Conservation (phyloP, 1,140 invertebrate species). For the Ctenoplectra terminalis region DNA sequence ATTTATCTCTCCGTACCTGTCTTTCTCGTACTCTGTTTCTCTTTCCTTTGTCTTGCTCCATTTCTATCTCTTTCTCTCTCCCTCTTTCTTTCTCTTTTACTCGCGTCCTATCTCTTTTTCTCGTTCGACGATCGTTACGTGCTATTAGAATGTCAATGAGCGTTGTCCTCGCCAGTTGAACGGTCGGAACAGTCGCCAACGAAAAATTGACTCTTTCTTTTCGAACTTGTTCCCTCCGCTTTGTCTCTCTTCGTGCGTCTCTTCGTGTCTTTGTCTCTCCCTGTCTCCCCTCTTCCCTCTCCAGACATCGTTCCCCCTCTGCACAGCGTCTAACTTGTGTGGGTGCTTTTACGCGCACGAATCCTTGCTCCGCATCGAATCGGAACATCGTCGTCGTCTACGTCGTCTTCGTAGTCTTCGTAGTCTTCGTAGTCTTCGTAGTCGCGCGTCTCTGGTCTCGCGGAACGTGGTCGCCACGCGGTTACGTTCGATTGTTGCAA, state of each 20-base stretch:
- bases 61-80: constrained; percentile 3
- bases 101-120: background rate
- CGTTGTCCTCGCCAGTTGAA: constrained; percentile 37
- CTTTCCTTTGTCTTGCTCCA: background rate
- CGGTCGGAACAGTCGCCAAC: background rate
- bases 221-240: background rate
- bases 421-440: too few species aligned
- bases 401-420: too few species aligned
- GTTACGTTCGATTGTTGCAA: background rate
- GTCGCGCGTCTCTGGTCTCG: background rate
- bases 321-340: constrained; percentile 1
- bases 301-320: background rate
- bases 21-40: constrained; percentile 25
- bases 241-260: too few species aligned
- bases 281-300: background rate
- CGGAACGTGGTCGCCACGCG: background rate
- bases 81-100: background rate
- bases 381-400: background rate
- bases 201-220: constrained; percentile 21
- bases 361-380: constrained; percentile 13
- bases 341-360: constrained; percentile 5
- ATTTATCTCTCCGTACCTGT: constrained; percentile 10
- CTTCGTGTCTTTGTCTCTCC: background rate
- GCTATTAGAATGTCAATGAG: constrained; percentile 62
- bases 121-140: constrained; percentile 32